Evolutionary conservation across 2,797 vertebrate species (phyloP).

Genomic region (Enteromius anoplus): DNA sequence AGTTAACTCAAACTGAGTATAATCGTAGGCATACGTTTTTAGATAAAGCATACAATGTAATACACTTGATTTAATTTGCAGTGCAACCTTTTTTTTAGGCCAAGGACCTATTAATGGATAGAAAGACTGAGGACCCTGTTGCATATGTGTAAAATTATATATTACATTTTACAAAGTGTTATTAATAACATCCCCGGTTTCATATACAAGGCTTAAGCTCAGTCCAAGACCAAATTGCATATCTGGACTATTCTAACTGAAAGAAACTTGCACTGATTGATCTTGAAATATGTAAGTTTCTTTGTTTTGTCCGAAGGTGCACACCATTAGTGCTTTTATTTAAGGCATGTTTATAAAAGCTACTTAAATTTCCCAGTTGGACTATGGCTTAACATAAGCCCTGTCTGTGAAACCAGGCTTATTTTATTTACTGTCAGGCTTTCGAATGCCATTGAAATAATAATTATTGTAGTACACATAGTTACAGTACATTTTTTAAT

Average conservation of each 20-base stretch:
- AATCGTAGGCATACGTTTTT: too few species aligned
- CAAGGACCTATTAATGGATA: not conserved
- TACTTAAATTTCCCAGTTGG: too few species aligned
- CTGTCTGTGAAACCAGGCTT: not conserved
- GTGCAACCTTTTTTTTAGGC: not conserved
- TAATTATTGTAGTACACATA: not conserved
- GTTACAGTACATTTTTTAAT: not conserved
- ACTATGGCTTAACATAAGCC: too few species aligned
- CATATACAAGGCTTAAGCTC: too few species aligned
- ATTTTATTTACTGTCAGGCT: not conserved
- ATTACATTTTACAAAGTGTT: not conserved
- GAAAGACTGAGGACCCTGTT: not conserved
- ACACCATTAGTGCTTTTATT: too few species aligned
- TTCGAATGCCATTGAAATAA: not conserved
- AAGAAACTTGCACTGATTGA: too few species aligned
- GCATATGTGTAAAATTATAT: not conserved
- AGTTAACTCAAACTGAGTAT: not conserved
- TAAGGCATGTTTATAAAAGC: too few species aligned
- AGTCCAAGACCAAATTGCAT: too few species aligned
- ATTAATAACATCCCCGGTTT: not conserved
- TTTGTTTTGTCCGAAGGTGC: too few species aligned
- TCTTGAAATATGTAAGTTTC: too few species aligned
- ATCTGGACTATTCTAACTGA: too few species aligned
- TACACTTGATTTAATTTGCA: not conserved
- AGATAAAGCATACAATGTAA: not conserved